Base-by-base conservation (phyloP, 2,113 vertebrate species). In the Uria lomvia region DNA sequence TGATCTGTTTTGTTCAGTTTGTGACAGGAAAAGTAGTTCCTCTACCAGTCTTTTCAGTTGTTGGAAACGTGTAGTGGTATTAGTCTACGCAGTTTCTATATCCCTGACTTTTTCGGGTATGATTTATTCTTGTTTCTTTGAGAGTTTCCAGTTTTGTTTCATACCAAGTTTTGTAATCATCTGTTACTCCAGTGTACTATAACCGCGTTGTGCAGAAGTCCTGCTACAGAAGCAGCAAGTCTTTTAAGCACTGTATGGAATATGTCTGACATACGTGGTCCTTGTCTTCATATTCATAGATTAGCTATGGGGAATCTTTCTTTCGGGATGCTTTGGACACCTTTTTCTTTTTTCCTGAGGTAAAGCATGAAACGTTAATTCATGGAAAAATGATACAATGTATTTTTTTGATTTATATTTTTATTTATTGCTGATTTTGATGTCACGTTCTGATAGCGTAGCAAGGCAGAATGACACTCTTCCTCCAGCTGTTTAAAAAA, bases 341-440 rank as follows among this genome's bases (percentile, higher is more conserved):
- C 52, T 60, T 67, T 82, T 76, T 58, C 6, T 79, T 85, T 91
- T 86, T 81, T 73, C 77, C 62, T 60, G 71, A 87, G 49, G 50
- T 92, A 89, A 95, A 96, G 73, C 84, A 58, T 89, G 80, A 90
- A 52, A 63, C 2, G 7, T 82, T 89, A 79, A 55, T 56, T 94
- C 67, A 63, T 59, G 42, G 70, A 58, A 59, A 45, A 74, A n/a
- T 53, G 15, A 83, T 59, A n/a, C 56, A 77, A 56, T 88, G 62
- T 92, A n/a, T 75, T 95, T 80, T 79, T 95, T 94, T 86, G 38
- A 67, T 86, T 88, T 93, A 14, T 95, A 40, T 87, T 95, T 92
- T 86, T 93, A 96, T 88, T 96, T 97, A 82, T 94, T 96, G 88
- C 71, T 90, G 80, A 95, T 88, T 50, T 45, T 91, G 30, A 60